Evolutionary conservation across 1,140 invertebrate species (phyloP), one percentile per base, ranked within the genome.

Genomic region (Pachyrhynchus sulphureomaculatus): DNA sequence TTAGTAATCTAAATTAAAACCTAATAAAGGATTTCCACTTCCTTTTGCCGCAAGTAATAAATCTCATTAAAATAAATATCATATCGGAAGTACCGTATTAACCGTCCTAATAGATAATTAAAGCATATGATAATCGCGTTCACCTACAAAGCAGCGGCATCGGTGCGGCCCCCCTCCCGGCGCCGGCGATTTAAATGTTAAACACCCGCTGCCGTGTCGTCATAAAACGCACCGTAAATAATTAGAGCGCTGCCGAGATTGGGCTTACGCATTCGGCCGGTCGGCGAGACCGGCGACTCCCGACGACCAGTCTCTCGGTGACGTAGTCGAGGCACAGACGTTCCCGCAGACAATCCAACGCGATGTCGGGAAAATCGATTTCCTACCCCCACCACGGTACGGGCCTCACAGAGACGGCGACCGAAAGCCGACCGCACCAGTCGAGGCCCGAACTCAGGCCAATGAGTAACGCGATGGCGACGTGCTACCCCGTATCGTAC

Each of bases 281-380:
- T 41, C 36, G 51, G 20, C 36, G 34, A 39, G 36, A 53, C 24
- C 41, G 39, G 32, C 33, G 33, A 39, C 37, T 36, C 44, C 45
- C 29, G 44, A 47, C 44, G 42, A 64, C 57, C 56, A 68, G 66
- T 63, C 37, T 59, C 56, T 48, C 48, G 33, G 58, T 70, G 66
- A 71, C 62, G 70, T 72, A 68, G 68, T 70, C 64, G 44, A 48
- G 57, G 61, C 60, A 68, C 65, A 73, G 72, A 73, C 73, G 71
- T 70, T 56, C 63, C 67, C 64, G 65, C 57, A 73, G 71, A 74
- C 73, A 66, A 65, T 69, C 67, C 59, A 20, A 12, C 36, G 39
- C 66, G 66, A 68, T 68, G 70, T 68, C 67, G 58, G 62, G 55
- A 54, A 57, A 69, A 68, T 75, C 73, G 74, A 75, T 75, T 75